Evolutionary conservation across 2,888 invertebrate species (phyloP).

Genomic region (Mylabris sibirica): DNA sequence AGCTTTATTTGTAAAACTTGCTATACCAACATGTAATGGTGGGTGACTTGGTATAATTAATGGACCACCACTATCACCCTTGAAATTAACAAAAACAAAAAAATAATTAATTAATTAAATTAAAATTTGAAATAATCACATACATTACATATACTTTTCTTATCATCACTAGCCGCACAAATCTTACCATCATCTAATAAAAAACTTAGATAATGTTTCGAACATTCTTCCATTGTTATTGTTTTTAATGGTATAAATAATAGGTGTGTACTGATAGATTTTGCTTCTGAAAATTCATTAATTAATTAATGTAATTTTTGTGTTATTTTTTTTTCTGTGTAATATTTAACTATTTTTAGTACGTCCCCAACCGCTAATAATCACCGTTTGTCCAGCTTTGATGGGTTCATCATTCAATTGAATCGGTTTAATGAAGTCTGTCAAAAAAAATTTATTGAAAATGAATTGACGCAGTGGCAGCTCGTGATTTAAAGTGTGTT

Average conservation of each 20-base stretch:
- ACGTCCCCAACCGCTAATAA: slow-evolving; percentile 24
- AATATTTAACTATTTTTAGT: slow-evolving; percentile 18
- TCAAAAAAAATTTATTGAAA: too few relatives aligned
- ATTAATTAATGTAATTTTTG: neutral
- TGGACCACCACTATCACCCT: slow-evolving; percentile 29
- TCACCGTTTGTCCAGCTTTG: slow-evolving; percentile 13
- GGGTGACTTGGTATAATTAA: slow-evolving; percentile 18
- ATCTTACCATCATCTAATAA: slow-evolving; percentile 16
- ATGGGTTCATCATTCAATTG: neutral
- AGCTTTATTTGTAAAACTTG: slow-evolving; percentile 20
- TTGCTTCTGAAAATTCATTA: slow-evolving; percentile 2
- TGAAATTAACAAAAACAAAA: slow-evolving; percentile 14
- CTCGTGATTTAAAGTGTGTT: too few relatives aligned
- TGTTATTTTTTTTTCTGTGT: too few relatives aligned
- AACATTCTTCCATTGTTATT: slow-evolving; percentile 18
- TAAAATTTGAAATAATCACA: neutral
- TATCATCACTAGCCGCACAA: slow-evolving; percentile 19
- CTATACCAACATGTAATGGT: slow-evolving; percentile 20
- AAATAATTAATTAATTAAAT: neutral
- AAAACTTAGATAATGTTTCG: neutral
- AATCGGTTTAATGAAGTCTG: slow-evolving; percentile 22
- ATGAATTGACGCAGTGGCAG: too few relatives aligned
- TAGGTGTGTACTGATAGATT: neutral
- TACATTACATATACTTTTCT: slow-evolving; percentile 22
- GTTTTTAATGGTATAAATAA: slow-evolving; percentile 16